Evolutionary conservation across 2,888 invertebrate genomes (phyloP), one percentile per base, ranked within the genome.

Genomic region (Torymus aiolomorphi): DNA sequence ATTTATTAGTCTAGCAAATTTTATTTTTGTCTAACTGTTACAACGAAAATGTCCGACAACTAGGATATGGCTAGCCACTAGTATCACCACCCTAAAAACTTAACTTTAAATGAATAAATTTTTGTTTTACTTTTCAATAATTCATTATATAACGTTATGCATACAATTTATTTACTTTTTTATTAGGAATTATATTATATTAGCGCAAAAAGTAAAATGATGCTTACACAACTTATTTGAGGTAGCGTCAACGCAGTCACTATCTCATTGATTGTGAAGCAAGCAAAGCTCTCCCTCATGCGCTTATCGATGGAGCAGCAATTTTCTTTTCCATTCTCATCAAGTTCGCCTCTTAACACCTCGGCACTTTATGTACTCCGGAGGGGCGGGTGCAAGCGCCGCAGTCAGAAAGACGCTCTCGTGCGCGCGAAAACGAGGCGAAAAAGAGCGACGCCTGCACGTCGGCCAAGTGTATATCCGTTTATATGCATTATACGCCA

Each of bases 281-380:
- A 69, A 49, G 8, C 16, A 56, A 74, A 66, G 42, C 63, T 51
- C 52, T 14, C 13, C 8, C 31, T 31, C 31, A 3, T 31, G 49
- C 31, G 16, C 56, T 73, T 73, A 71, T 79, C 65, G 75, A 61
- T 51, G 31, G 67, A 10, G n/a, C 72, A 52, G 61, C 71, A 66
- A 71, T 80, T 76, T 71, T 80, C 62, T 61, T 71, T 75, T 71
- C 57, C 65, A 71, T 54, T 13, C 52, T 31, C 74, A 69, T 59
- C 24, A 63, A 52, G 24, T 51, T 57, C 42, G 2, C 18, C 71
- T 62, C 42, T 78, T 31, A 56, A 65, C 62, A 75, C 65, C 75
- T 65, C 52, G 42, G 2, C 42, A 12, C 10, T 3, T 12, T 13
- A 31, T 31, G 31, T 31, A 31, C 31, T 56, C 16, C 14, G 12